Evolutionary conservation across 2,113 vertebrate genomes (phyloP), one percentile per base, ranked within the genome.

Genomic region (Lepus americanus): DNA sequence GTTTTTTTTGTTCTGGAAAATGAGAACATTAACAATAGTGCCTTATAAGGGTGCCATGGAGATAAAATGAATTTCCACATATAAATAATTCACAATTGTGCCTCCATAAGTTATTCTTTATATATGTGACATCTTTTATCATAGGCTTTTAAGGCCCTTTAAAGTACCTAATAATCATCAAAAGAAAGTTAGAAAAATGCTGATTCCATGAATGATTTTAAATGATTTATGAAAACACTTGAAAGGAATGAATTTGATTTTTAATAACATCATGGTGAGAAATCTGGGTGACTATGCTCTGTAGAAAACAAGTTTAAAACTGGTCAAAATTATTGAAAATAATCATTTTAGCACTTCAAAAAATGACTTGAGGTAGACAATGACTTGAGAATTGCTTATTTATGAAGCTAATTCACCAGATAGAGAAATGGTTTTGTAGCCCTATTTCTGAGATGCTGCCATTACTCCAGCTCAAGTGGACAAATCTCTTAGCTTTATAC

Each of bases 181-280:
- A 67, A 77, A 76, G 31, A 39, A 64, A 23, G 1, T 80, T 80
- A 80, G 51, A 85, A 76, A 53, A 2, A 55, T 39, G 49, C 0
- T 66, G 29, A 87, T 51, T 69, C 3, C n/a, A 64, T 81, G 29
- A 81, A 36, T 51, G 20, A 83, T 83, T 88, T 83, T 9, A 91
- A 82, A 78, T 76, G 20, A 77, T 7, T 87, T 89, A 82, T 36
- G 23, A 70, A 97, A 82, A 51, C 8, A 94, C 49, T 93, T 93
- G 66, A 67, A 89, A 70, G 53, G 55, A 53, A 70, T 76, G 3
- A 51, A 80, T 29, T 83, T 88, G 33, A 70, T 29, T 70, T 89
- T 92, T 29, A 78, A 80, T 53, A 72, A 59, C 51, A 22, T 2
- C 27, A 72, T 81, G 19, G 25, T 19, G 14, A 80, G 61, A 70